phyloP scores from a whole-genome alignment of 2,797 vertebrate species.

The Toxotes lorentzi region DNA sequence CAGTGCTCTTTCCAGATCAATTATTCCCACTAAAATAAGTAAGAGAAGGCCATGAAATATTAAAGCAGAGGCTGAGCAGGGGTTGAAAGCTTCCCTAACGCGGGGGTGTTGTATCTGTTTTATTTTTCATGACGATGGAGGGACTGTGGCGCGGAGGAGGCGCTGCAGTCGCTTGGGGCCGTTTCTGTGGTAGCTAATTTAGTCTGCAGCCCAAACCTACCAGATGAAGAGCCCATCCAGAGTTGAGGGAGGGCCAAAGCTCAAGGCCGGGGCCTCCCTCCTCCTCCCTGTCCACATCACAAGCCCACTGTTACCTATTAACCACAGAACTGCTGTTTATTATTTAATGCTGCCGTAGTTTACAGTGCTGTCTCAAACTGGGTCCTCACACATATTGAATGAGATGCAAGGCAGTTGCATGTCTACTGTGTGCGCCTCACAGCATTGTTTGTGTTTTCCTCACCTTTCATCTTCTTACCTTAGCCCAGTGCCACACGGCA shows the following conservation, averaged over 20 bases:
- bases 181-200: constrained; percentile 69
- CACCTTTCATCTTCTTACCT: constrained; percentile 53
- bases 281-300: constrained; percentile 15
- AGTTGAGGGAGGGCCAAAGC: constrained; percentile 41
- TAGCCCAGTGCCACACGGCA: constrained; percentile 32
- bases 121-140: constrained; percentile 84
- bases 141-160: constrained; percentile 60
- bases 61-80: constrained; percentile 74
- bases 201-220: constrained; percentile 45
- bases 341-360: constrained; percentile 38
- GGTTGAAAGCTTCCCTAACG: constrained; percentile 81
- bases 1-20: constrained; percentile 82
- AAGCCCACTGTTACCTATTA: constrained; percentile 19
- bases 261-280: not conserved
- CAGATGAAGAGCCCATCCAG: constrained; percentile 44
- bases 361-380: constrained; percentile 36
- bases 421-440: constrained; percentile 41
- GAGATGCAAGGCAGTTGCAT: constrained; percentile 26
- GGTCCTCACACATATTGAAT: constrained; percentile 20
- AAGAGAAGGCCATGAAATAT: constrained; percentile 82
- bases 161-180: constrained; percentile 63
- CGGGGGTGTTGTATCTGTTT: constrained; percentile 81
- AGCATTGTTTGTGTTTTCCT: constrained; percentile 41
- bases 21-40: constrained; percentile 86
- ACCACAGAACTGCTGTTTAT: constrained; percentile 26